Evolutionary conservation across 2,797 vertebrate species (phyloP).

Genomic region (Falco columbarius): DNA sequence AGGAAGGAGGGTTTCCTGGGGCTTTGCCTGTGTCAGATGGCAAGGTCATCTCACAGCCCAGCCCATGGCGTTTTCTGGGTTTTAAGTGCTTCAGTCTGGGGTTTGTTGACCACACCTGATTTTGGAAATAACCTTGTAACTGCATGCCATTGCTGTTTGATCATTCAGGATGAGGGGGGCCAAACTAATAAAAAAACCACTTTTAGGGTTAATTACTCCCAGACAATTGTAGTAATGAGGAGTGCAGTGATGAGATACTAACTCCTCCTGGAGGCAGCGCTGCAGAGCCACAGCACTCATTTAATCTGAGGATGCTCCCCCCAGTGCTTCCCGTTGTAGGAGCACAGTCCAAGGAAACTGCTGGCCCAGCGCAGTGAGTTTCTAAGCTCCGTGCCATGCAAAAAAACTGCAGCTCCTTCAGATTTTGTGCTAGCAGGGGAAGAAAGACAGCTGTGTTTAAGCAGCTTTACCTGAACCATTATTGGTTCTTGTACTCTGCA

Average conservation of each 20-base stretch:
- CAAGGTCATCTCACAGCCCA: neutral
- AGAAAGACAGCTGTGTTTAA: neutral
- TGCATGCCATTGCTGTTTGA: neutral
- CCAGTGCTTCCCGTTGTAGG: neutral
- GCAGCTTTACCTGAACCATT: neutral
- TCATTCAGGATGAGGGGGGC: neutral
- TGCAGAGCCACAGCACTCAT: neutral
- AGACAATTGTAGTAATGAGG: neutral
- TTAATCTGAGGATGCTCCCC: neutral
- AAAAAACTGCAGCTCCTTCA: neutral
- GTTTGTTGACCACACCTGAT: neutral
- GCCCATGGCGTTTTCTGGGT: neutral
- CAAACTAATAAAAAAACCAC: neutral
- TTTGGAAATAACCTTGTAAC: neutral
- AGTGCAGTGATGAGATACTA: neutral
- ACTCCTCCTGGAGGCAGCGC: neutral
- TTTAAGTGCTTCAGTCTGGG: neutral
- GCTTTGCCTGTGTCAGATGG: neutral
- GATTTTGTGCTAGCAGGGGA: neutral
- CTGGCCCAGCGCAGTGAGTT: neutral
- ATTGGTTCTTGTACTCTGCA: neutral
- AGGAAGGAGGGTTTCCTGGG: neutral
- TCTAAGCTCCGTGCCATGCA: neutral
- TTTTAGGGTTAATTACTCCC: neutral
- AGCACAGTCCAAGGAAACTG: neutral